A percentile compares a stretch with the other conserved stretches of the same genome.
phyloP scores from a whole-genome alignment of 1,140 invertebrate genomes.

The Cherax destructor region DNA sequence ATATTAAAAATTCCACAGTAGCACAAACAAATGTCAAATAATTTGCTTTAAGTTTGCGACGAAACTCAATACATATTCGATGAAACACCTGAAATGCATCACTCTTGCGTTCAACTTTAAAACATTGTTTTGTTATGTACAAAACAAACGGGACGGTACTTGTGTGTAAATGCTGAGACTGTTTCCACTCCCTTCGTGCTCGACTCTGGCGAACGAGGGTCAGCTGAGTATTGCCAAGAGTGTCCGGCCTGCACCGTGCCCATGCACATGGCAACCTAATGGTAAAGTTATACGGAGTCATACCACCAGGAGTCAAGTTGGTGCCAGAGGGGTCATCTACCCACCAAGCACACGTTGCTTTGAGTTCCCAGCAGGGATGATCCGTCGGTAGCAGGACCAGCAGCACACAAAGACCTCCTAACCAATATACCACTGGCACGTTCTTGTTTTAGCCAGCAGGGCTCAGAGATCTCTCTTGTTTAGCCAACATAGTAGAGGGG shows the following conservation, averaged over 20 bases:
- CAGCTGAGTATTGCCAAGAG: conserved; percentile 49
- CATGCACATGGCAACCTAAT: not conserved
- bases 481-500: not conserved
- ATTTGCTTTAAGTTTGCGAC: conserved; percentile 39
- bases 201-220: conserved; percentile 3
- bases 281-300: not conserved
- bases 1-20: conserved; percentile 59
- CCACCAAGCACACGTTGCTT: not conserved
- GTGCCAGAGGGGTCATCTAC: not conserved
- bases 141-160: conserved; percentile 68
- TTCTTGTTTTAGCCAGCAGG: not conserved
- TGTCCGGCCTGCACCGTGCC: not conserved
- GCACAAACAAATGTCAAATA: conserved; percentile 56
- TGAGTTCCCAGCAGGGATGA: not conserved
- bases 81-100: conserved; percentile 53
- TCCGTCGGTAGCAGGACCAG: not conserved
- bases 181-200: conserved; percentile 30
- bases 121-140: conserved; percentile 59
- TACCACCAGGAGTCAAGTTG: not conserved
- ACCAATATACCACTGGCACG: not conserved
- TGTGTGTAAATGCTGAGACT: conserved; percentile 69
- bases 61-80: conserved; percentile 44
- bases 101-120: conserved; percentile 50
- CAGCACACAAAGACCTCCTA: not conserved
- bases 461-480: not conserved